Evolutionary conservation across 2,797 vertebrate species (phyloP).

Genomic region (Petrocephalus schoutedeni): DNA sequence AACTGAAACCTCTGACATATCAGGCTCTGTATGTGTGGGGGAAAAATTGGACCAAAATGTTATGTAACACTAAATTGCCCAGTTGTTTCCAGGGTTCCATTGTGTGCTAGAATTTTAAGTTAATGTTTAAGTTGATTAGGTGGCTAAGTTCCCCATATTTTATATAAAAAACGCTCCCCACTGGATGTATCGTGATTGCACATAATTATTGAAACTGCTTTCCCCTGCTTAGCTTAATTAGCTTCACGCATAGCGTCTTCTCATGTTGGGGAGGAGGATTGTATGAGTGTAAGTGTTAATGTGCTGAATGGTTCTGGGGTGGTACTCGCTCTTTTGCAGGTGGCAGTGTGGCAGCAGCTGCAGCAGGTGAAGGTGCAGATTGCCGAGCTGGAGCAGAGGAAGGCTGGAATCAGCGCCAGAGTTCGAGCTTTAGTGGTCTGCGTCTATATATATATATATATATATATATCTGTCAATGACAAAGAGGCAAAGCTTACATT

Average conservation of each 20-base stretch:
- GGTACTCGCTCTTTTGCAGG: constrained; percentile 44
- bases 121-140: not conserved
- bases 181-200: not conserved
- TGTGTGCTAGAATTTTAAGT: not conserved
- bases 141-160: not conserved
- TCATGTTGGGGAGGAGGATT: not conserved
- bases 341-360: constrained; percentile 68
- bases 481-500: not conserved
- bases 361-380: constrained; percentile 61
- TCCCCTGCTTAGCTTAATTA: not conserved
- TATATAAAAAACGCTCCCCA: not conserved
- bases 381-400: constrained; percentile 63
- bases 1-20: not conserved
- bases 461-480: not conserved
- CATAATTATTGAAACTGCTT: not conserved
- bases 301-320: constrained; percentile 7
- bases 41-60: not conserved
- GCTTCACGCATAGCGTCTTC: not conserved
- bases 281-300: not conserved
- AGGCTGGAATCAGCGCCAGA: constrained; percentile 50
- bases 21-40: not conserved
- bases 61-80: not conserved
- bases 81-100: not conserved
- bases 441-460: not conserved
- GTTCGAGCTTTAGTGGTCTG: constrained; percentile 71